Conservation (phyloP, 2,113 vertebrate species). For the human region DNA sequence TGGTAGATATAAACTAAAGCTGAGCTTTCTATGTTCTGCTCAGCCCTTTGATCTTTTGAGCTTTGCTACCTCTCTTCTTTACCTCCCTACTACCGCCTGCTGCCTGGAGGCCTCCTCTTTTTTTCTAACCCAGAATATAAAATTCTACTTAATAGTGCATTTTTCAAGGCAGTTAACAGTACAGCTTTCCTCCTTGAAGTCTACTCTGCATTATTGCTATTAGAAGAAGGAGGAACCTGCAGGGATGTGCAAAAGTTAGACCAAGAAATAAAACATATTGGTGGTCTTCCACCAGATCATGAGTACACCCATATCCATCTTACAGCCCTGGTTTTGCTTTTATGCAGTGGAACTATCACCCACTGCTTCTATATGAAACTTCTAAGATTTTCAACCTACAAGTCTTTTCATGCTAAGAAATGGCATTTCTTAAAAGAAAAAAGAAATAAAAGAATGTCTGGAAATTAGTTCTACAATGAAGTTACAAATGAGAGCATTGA, state of each 20-base stretch:
- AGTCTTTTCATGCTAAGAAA: neutral
- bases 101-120: neutral
- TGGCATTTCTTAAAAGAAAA: neutral
- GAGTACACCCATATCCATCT: neutral
- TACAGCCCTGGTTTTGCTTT: neutral
- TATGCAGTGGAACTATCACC: neutral
- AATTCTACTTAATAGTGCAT: neutral
- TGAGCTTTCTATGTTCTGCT: neutral
- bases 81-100: neutral
- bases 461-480: neutral
- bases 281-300: neutral
- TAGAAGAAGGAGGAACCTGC: neutral
- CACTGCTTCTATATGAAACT: neutral
- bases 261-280: neutral
- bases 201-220: neutral
- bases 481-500: neutral
- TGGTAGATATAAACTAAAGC: neutral
- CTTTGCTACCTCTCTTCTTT: neutral
- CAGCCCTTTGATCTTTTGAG: neutral
- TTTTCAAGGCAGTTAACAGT: neutral
- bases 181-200: constrained; percentile 24
- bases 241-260: neutral
- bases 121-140: neutral
- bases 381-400: neutral
- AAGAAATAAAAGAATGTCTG: neutral